These are phyloP conservation scores for Diadumene lineata DNA, from an alignment of 92 coral and sea anemone genomes.

Conservation along the genomic window DNA sequence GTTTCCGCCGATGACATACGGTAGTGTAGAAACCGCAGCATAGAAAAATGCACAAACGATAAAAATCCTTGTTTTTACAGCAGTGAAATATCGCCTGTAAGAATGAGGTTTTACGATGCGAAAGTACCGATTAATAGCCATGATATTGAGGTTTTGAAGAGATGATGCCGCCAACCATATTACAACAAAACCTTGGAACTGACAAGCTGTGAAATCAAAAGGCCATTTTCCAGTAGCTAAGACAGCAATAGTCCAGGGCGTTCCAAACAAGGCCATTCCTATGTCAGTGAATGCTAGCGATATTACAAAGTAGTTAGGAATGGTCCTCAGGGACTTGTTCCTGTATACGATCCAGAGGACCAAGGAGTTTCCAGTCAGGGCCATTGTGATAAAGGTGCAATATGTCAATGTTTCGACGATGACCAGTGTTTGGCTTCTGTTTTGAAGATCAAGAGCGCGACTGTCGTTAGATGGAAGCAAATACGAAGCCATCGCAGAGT, in stretches of 20 bases:
- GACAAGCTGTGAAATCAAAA: slow-evolving; percentile 44
- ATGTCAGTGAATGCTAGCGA: slow-evolving; percentile 56
- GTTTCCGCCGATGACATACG: slow-evolving; percentile 27
- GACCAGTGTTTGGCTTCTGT: slow-evolving; percentile 2
- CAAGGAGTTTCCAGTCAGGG: slow-evolving; percentile 41
- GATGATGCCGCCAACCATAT: slow-evolving; percentile 57
- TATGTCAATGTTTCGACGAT: slow-evolving; percentile 17
- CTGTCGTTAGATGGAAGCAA: slow-evolving; percentile 10
- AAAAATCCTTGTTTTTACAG: slow-evolving; percentile 15
- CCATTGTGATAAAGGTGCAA: slow-evolving; percentile 28
- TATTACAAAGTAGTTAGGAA: slow-evolving; percentile 61
- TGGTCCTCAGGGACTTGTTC: slow-evolving; percentile 53
- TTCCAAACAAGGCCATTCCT: slow-evolving; percentile 38
- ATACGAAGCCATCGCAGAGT: background rate
- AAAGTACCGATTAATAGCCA: slow-evolving; percentile 57
- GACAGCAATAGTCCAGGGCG: slow-evolving; percentile 57
- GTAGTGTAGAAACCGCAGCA: slow-evolving; percentile 12
- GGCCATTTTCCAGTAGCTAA: slow-evolving; percentile 54
- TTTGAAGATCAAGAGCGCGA: background rate
- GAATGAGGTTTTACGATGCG: slow-evolving; percentile 54
- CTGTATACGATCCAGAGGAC: slow-evolving; percentile 62
- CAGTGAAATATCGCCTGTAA: slow-evolving; percentile 46
- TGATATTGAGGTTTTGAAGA: slow-evolving; percentile 44
- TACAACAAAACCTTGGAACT: slow-evolving; percentile 54
- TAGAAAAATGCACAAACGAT: slow-evolving; percentile 5